Evolutionary conservation across 2,797 vertebrate species (phyloP).

Genomic region (Eutrigla gurnardus): DNA sequence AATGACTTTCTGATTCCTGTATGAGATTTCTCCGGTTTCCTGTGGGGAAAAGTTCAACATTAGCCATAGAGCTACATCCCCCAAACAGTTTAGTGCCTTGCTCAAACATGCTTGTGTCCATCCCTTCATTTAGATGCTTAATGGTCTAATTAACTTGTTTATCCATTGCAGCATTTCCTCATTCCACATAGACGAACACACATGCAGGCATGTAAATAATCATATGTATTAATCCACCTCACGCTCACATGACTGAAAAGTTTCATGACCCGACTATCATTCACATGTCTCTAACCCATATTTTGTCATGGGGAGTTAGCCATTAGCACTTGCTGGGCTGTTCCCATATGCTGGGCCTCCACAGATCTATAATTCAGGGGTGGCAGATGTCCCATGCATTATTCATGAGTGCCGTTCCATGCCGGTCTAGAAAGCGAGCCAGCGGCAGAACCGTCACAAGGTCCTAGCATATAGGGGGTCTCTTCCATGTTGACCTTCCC

Average conservation of each 20-base stretch:
- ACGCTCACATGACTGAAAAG: conserved; percentile 58
- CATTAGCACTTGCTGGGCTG: conserved; percentile 82
- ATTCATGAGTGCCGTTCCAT: conserved; percentile 83
- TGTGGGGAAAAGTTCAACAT: not conserved
- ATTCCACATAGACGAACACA: conserved; percentile 22
- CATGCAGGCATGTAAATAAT: conserved; percentile 58
- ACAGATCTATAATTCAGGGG: conserved; percentile 88
- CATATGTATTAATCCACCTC: conserved; percentile 59
- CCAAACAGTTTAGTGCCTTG: too few species aligned
- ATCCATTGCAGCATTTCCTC: conserved; percentile 10
- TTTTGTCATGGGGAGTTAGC: conserved; percentile 81
- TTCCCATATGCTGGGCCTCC: conserved; percentile 83
- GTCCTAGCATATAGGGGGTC: conserved; percentile 72
- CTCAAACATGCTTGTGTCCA: not conserved
- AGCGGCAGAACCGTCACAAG: conserved; percentile 67
- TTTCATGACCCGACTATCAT: conserved; percentile 66
- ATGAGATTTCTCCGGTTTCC: conserved; percentile 2
- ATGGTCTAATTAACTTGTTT: conserved; percentile 17
- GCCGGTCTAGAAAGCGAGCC: conserved; percentile 71
- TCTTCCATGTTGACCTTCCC: conserved; percentile 69
- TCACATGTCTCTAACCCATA: conserved; percentile 76
- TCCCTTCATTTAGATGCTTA: conserved; percentile 29
- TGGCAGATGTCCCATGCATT: conserved; percentile 87
- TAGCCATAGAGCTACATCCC: conserved; percentile 12
- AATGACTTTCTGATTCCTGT: conserved; percentile 12